Percentiles rank a stretch among this genome's conserved stretches.
Conservation (phyloP, 2,113 vertebrate genomes). For the Chlamydotis undulata region DNA sequence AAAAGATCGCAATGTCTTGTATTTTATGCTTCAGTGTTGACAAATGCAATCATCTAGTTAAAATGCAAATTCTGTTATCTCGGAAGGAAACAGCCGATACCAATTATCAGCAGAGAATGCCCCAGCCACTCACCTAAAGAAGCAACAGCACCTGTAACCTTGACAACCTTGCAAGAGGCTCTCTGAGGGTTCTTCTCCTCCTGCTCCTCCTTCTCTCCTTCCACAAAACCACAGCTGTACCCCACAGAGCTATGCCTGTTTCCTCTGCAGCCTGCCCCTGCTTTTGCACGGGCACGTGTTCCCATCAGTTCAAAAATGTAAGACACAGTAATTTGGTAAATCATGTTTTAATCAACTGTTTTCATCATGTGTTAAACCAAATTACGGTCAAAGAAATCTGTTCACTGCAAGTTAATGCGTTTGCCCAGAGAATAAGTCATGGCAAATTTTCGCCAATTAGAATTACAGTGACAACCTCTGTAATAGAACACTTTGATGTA, state of each 20-base stretch:
- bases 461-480: neutral
- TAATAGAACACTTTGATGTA: neutral
- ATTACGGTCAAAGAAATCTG: neutral
- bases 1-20: neutral
- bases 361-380: neutral
- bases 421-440: neutral
- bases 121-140: neutral
- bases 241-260: neutral
- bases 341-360: neutral
- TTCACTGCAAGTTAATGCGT: neutral
- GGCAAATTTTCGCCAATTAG: neutral
- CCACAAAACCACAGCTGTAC: neutral
- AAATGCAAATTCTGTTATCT: conserved; percentile 32
- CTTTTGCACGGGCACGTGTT: neutral
- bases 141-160: neutral
- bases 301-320: neutral
- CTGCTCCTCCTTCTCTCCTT: neutral
- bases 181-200: neutral
- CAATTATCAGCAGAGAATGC: neutral
- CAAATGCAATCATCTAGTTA: conserved; percentile 13
- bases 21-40: neutral
- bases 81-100: neutral
- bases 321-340: neutral
- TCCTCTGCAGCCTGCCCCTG: neutral
- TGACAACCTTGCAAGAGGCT: neutral